These are phyloP conservation scores for Punctoribates punctum DNA, from an alignment of 2,888 invertebrate species.

Conservation along the genomic window DNA sequence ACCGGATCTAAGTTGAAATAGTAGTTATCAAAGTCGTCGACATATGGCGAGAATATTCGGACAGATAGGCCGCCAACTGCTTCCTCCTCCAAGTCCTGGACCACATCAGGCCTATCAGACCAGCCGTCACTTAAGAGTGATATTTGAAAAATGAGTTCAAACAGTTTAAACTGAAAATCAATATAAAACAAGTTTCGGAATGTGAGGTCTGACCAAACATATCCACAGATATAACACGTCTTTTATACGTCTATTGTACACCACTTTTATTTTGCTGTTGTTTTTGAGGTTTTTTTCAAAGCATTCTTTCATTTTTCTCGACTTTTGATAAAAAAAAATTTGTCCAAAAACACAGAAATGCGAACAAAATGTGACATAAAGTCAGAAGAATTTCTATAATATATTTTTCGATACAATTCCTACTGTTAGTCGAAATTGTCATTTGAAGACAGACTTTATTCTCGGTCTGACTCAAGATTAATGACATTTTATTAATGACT, in stretches of 20 bases:
- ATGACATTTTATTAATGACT: neutral
- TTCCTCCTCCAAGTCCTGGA: conserved; percentile 63
- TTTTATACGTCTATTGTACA: too few species aligned
- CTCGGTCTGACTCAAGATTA: neutral
- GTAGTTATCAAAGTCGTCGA: conserved; percentile 63
- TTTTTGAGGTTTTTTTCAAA: too few species aligned
- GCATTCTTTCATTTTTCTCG: too few species aligned
- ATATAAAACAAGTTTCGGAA: neutral
- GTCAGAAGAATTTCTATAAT: too few species aligned
- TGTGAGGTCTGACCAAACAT: neutral
- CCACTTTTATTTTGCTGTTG: too few species aligned
- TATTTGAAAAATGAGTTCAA: neutral
- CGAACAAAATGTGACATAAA: too few species aligned
- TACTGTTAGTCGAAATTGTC: neutral
- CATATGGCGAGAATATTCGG: conserved; percentile 69
- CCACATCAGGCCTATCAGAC: conserved; percentile 70
- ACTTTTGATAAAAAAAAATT: too few species aligned
- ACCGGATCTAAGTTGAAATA: conserved; percentile 65
- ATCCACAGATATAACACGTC: too few species aligned
- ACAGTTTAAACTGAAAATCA: neutral
- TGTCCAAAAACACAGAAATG: too few species aligned
- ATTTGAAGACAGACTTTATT: neutral
- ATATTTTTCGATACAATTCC: too few species aligned
- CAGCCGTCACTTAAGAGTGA: conserved; percentile 66
- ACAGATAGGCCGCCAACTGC: conserved; percentile 70